Evolutionary conservation across 2,888 invertebrate genomes (phyloP), one percentile per base, ranked within the genome.

Genomic region (Zaprionus obscuricornis): DNA sequence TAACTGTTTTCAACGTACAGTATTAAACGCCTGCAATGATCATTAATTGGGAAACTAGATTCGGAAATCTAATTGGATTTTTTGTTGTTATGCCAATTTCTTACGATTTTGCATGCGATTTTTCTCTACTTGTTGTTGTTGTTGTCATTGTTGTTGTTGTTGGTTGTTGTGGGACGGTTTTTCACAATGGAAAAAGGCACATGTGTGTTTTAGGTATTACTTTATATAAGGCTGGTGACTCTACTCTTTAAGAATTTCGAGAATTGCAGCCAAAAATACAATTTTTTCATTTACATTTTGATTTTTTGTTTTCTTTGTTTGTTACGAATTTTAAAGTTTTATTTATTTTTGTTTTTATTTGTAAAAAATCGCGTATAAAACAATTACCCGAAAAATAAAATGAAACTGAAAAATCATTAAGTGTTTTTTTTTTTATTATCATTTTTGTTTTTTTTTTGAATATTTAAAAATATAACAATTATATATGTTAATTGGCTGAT

Each of bases 181-280:
- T 79, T 83, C 69, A 66, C 79, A 86, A 83, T 85, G 69, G 74
- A 74, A 85, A 86, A 85, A 86, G 86, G 85, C 86, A 85, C 85
- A 79, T 74, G 85, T 86, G 86, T 83, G 55, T 51, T 52, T 31
- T 70, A 57, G 64, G 54, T 67, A 37, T 63, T 64, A 39, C 37
- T 20, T 20, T 18, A 33, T 58, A 66, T 58, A 39, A 56, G 69
- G 47, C 67, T 55, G 52, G 27, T 36, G 50, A 36, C 49, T 56
- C 57, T 66, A 62, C 73, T 76, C 76, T 76, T 63, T 67, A 27
- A 76, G 77, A 60, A 69, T 59, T 66, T 76, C 69, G 36, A 46
- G 60, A 40, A n/a, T 54, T 33, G 20, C 43, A 54, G 66, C 60
- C 59, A 40, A 43, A 54, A 50, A 62, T 43, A 59, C 47, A 50